Base-by-base conservation (phyloP, 2,797 vertebrate genomes). In the Sebastes alutus region DNA sequence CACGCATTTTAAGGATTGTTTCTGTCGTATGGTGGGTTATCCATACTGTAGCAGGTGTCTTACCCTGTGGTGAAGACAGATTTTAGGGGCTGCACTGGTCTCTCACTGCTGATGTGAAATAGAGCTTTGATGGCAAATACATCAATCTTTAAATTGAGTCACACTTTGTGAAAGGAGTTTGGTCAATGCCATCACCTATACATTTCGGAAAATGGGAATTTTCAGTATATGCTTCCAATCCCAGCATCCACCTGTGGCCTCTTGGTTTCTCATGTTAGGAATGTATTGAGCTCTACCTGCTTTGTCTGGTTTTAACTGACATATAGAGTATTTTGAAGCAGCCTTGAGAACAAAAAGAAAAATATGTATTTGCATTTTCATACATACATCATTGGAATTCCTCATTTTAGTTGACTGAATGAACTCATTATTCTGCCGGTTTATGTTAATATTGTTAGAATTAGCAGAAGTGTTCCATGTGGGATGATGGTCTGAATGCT, bases 281-380 rank as follows among this genome's bases (percentile, higher is more conserved):
- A 70, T 32, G 13, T 16, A 55, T 27, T 22, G 11, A 81, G n/a
- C 46, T 66, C 42, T 18, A 35, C 38, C 27, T 27, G n/a, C 62
- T 85, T 65, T 74, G 56, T 72, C 54, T 32, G 33, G 2, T n/a
- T 59, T 54, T 56, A 75, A 32, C 33, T 32, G 20, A 32, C 66
- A 66, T 49, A 67, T 12, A 5, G n/a, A 30, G 27, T 20, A 77
- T 75, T 76, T 78, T 42, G 12, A 81, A 73, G 62, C 20, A 72
- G 22, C 81, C 80, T 76, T 78, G 75, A 78, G 33, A 27, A 54
- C 23, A 35, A 84, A 77, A 75, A 49, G 11, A 49, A 66, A 75
- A 73, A 56, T 5, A 62, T 52, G 11, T 16, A 72, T 85, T 71
- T 78, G 60, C 42, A 70, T 69, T 54, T 64, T 25, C 69, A 22